These are phyloP conservation scores for Panthera tigris DNA, from an alignment of 2,113 vertebrate species.

Conservation along the genomic window DNA sequence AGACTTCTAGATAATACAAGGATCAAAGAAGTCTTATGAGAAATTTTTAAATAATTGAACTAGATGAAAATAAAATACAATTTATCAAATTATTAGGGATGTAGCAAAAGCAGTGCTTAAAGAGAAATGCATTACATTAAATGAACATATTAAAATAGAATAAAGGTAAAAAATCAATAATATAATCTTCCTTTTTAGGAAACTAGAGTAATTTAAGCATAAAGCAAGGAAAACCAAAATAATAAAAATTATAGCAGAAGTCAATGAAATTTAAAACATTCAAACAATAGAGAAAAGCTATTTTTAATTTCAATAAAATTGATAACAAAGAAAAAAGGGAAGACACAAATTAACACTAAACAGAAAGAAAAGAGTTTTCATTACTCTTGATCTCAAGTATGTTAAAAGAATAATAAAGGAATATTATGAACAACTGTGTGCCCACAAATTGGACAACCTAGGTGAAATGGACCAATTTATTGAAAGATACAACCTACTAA, in stretches of 20 bases:
- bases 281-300: background rate
- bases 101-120: background rate
- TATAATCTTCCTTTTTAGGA: background rate
- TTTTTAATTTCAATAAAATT: background rate
- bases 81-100: background rate
- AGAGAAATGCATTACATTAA: background rate
- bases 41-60: background rate
- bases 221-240: background rate
- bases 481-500: background rate
- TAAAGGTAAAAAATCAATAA: background rate
- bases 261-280: background rate
- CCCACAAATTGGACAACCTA: background rate
- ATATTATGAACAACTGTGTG: background rate
- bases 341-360: background rate
- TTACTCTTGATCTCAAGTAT: background rate
- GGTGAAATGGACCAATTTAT: background rate
- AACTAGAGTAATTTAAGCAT: background rate
- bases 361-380: background rate
- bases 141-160: background rate
- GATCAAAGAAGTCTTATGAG: background rate
- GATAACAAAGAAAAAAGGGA: background rate
- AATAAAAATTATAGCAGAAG: background rate
- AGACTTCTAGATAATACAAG: background rate
- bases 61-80: background rate
- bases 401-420: background rate